Percentiles rank a stretch among this genome's conserved stretches.
Evolutionary conservation across 2,797 vertebrate genomes (phyloP).

Genomic region (Bradypodion ventrale): DNA sequence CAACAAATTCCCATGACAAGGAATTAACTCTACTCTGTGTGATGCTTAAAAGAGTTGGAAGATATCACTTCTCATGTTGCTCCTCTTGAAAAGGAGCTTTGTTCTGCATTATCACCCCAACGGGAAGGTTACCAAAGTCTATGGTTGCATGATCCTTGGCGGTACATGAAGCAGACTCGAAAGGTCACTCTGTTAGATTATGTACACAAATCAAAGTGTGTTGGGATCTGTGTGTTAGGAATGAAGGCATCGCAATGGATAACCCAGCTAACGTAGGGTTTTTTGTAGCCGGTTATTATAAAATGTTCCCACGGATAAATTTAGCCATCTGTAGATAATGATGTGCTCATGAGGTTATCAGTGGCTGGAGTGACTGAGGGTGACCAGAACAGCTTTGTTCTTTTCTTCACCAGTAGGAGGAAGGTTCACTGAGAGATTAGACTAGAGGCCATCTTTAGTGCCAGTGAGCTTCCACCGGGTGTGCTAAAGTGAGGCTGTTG

Average conservation of each 20-base stretch:
- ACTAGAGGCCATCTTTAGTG: background rate
- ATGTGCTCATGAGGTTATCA: background rate
- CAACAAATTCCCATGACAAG: conserved; percentile 76
- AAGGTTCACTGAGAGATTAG: background rate
- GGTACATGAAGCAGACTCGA: conserved; percentile 45
- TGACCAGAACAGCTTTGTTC: background rate
- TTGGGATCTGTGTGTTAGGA: conserved; percentile 56
- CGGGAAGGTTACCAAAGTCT: conserved; percentile 51
- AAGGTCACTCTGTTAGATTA: conserved; percentile 60
- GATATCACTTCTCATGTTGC: conserved; percentile 54
- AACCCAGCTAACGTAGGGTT: conserved; percentile 45
- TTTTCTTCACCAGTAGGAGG: background rate
- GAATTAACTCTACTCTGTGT: conserved; percentile 72
- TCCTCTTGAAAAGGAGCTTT: conserved; percentile 62
- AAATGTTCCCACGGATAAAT: conserved; percentile 35
- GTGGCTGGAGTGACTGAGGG: background rate
- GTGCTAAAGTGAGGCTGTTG: background rate
- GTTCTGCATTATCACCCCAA: conserved; percentile 44
- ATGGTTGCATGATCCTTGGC: conserved; percentile 53
- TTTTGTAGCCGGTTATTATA: conserved; percentile 40
- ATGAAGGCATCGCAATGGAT: conserved; percentile 51
- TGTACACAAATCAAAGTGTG: conserved; percentile 47
- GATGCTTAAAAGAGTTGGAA: conserved; percentile 51
- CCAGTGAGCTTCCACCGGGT: background rate
- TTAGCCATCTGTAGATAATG: conserved; percentile 33